Evolutionary conservation across 2,797 vertebrate species (phyloP).

Genomic region (Scolopax bukidnonensis): DNA sequence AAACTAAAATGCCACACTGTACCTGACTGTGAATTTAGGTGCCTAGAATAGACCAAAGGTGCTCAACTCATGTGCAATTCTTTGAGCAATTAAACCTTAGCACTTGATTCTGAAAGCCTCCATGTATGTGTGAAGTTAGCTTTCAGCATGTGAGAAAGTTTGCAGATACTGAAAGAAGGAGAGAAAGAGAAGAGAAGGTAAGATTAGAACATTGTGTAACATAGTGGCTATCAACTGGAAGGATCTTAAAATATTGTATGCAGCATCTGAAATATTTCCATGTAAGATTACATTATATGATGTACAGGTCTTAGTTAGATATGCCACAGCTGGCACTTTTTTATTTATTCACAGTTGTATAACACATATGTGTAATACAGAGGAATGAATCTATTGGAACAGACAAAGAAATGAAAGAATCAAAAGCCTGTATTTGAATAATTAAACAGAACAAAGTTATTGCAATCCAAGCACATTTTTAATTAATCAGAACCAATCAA

Average conservation of each 20-base stretch:
- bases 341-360: background rate
- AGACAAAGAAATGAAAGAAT: conserved; percentile 48
- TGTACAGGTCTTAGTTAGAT: background rate
- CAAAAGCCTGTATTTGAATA: conserved; percentile 31
- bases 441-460: conserved; percentile 51
- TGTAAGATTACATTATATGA: background rate
- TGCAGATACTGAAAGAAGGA: background rate
- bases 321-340: background rate
- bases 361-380: background rate
- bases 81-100: conserved; percentile 26
- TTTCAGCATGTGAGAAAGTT: conserved; percentile 21
- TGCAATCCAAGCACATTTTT: conserved; percentile 67
- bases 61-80: background rate
- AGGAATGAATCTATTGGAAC: background rate
- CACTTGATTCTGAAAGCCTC: background rate
- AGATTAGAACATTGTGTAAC: background rate
- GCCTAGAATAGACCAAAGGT: conserved; percentile 6
- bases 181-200: background rate
- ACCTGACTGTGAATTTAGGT: background rate
- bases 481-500: conserved; percentile 69
- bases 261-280: background rate
- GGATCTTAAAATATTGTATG: background rate
- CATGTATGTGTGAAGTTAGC: background rate
- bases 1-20: background rate
- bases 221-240: background rate